These are phyloP conservation scores for Petaurus breviceps DNA, from an alignment of 2,113 vertebrate genomes.

Conservation along the genomic window DNA sequence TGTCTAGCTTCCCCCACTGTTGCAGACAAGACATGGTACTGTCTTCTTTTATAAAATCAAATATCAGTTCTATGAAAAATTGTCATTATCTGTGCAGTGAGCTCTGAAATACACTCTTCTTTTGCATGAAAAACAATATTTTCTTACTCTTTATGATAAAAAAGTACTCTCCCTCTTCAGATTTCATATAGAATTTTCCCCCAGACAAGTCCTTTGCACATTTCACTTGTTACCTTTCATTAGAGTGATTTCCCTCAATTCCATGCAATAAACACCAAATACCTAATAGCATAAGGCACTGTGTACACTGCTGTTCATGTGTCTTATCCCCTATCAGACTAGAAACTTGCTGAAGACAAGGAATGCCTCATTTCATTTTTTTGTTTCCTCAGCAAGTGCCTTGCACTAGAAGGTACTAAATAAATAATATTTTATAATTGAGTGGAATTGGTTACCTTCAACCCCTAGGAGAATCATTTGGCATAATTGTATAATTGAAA, in stretches of 20 bases:
- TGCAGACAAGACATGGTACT: slow-evolving; percentile 42
- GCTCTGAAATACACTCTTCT: not conserved
- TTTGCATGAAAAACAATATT: not conserved
- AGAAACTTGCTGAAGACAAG: not conserved
- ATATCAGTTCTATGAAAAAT: slow-evolving; percentile 48
- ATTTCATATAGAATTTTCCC: not conserved
- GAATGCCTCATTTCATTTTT: not conserved
- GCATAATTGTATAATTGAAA: not conserved
- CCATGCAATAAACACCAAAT: not conserved
- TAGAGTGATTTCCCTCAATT: not conserved
- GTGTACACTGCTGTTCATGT: not conserved
- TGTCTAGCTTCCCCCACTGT: slow-evolving; percentile 71
- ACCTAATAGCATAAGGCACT: not conserved
- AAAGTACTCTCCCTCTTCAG: not conserved
- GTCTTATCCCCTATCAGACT: not conserved
- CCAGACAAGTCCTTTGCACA: not conserved
- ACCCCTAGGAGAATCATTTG: not conserved
- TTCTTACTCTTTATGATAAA: not conserved
- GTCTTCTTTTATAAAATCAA: slow-evolving; percentile 49
- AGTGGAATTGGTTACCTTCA: not conserved
- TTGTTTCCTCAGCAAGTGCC: not conserved
- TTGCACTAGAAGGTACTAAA: not conserved
- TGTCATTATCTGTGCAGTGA: not conserved
- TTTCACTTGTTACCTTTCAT: not conserved
- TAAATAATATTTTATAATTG: not conserved